Evolutionary conservation across 2,888 invertebrate species (phyloP).

Genomic region (Orthosia incerta): DNA sequence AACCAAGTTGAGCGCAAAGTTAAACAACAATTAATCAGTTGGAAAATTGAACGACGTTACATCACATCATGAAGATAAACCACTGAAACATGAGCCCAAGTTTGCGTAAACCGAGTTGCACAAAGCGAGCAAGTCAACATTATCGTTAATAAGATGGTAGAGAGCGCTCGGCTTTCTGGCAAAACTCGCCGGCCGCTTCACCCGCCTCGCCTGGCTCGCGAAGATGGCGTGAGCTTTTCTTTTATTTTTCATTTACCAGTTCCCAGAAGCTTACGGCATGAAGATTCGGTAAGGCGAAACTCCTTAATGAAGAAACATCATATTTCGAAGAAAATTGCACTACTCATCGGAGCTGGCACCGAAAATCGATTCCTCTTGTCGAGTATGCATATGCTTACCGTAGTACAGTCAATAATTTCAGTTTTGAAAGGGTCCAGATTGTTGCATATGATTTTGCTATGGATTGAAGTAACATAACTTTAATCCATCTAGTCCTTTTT

Average conservation of each 20-base stretch:
- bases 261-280: slow-evolving; percentile 73
- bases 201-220: slow-evolving; percentile 44
- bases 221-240: slow-evolving; percentile 63
- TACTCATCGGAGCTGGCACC: slow-evolving; percentile 11
- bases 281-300: slow-evolving; percentile 74
- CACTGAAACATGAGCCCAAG: slow-evolving; percentile 63
- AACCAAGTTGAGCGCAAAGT: slow-evolving; percentile 56
- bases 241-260: slow-evolving; percentile 82
- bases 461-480: background rate
- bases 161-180: slow-evolving; percentile 68
- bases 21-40: slow-evolving; percentile 66
- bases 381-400: slow-evolving; percentile 24
- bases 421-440: slow-evolving; percentile 11
- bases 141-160: slow-evolving; percentile 76
- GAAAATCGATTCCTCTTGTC: slow-evolving; percentile 38
- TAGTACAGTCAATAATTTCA: slow-evolving; percentile 15
- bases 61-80: slow-evolving; percentile 66
- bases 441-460: background rate
- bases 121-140: slow-evolving; percentile 75
- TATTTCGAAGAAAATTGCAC: slow-evolving; percentile 61
- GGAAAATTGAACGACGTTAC: slow-evolving; percentile 65
- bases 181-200: slow-evolving; percentile 53
- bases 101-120: slow-evolving; percentile 68
- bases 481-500: too few species aligned
- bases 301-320: slow-evolving; percentile 68